Base-by-base conservation (phyloP, 2,888 invertebrate species). In the Cheilosia variabilis region DNA sequence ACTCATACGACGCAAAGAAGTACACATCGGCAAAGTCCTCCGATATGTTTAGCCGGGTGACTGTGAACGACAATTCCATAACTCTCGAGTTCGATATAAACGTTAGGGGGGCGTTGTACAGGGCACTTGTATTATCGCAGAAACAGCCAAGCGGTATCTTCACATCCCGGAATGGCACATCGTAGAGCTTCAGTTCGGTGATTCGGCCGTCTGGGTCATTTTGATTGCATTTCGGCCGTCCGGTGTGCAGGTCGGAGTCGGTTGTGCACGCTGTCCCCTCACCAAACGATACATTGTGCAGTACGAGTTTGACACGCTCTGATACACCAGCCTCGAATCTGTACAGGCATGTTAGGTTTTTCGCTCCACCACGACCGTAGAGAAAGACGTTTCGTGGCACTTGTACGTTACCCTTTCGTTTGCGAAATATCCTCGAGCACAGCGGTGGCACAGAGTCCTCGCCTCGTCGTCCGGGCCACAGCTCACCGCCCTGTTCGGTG, bases 11-110 rank as follows among this genome's bases (percentile, higher is more conserved):
- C 6, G 96, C 97, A 89, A 95, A 95, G 92, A 97, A 97, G 92
- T 95, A 96, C 68, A 97, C 93, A 89, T 96, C 95, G 37, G 96
- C 95, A 91, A 96, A 97, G 92, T 98, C 96, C 92, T 97, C 96
- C 63, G 95, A 94, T 68, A 97, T 94, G 89, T 94, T 94, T 93
- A 97, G 94, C 71, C 94, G 93, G 84, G 95, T 95, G 83, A 97
- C 95, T 89, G 95, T 94, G 91, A 97, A 96, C 88, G 95, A 95
- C 76, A 97, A 92, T 92, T 97, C 97, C 89, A 97, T 93, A 55
- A 95, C 94, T 80, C 94, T 93, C 31, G 95, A 94, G 41, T 95
- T 93, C 10, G 96, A 95, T 82, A 94, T 92, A 90, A 95, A 95
- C 55, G 94, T 94, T 73, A 95, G 89, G 1, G 95, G 95, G 45